Percentiles rank a stretch among this genome's conserved stretches.
These are phyloP conservation scores for Hydrotaea cyrtoneurina DNA, from an alignment of 2,888 invertebrate genomes.

Conservation along the genomic window DNA sequence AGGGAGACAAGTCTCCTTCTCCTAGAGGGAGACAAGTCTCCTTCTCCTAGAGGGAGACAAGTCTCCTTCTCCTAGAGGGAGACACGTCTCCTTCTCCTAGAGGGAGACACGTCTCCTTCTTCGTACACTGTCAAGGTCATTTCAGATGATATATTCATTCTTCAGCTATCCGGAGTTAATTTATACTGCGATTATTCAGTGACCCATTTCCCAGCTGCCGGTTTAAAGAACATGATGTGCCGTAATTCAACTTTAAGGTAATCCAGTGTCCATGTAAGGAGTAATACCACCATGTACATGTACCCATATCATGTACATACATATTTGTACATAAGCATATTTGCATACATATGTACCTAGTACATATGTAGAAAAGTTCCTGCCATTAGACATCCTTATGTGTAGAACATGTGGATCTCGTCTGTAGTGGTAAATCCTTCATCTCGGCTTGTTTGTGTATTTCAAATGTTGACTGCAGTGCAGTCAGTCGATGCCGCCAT, in stretches of 20 bases:
- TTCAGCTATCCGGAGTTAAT: no score
- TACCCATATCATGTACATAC: background rate
- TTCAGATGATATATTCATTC: no score
- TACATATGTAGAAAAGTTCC: background rate
- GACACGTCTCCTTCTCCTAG: no score
- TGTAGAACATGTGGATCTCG: background rate
- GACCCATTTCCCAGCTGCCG: no score
- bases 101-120: no score
- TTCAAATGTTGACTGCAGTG: background rate
- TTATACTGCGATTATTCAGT: no score
- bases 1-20: no score
- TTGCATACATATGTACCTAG: background rate
- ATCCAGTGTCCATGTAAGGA: constrained; percentile 1
- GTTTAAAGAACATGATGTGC: background rate
- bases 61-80: no score
- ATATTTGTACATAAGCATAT: background rate
- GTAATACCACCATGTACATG: background rate
- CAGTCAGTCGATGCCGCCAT: background rate
- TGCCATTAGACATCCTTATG: background rate
- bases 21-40: no score
- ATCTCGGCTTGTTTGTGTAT: background rate
- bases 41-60: no score
- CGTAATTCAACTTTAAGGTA: constrained; percentile 1
- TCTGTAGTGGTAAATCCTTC: background rate
- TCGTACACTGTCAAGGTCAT: no score